A percentile compares a stretch with the other conserved stretches of the same genome.
Conservation (phyloP, 2,888 invertebrate genomes). For the Mylabris sibirica region DNA sequence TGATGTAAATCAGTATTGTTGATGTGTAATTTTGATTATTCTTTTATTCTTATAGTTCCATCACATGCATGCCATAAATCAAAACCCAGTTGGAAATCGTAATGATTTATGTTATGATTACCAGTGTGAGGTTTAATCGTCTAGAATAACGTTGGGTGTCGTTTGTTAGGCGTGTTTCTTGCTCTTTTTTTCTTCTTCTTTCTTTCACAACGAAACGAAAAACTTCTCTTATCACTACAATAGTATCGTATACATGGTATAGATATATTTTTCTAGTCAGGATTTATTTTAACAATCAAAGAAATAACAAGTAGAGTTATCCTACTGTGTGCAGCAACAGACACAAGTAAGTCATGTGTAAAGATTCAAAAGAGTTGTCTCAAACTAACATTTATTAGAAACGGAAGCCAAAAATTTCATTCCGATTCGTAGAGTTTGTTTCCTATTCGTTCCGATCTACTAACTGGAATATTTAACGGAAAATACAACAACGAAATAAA, state of each 20-base stretch:
- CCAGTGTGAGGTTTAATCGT: not conserved
- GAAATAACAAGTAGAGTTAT: not conserved
- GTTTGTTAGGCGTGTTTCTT: not conserved
- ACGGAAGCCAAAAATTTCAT: constrained; percentile 6
- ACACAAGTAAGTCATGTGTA: not conserved
- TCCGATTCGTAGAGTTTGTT: not conserved
- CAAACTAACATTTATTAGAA: constrained; percentile 1
- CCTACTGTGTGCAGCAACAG: not conserved
- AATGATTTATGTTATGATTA: constrained; percentile 10
- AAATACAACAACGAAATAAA: not conserved
- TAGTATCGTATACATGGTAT: too few relatives aligned
- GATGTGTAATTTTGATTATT: not conserved
- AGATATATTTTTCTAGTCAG: not conserved
- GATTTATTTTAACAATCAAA: not conserved
- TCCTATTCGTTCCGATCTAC: not conserved
- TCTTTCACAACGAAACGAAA: not conserved
- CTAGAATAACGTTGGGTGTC: not conserved
- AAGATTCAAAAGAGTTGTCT: not conserved
- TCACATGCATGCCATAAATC: not conserved
- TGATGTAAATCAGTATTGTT: not conserved
- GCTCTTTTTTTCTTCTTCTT: not conserved
- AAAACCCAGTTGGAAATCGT: not conserved
- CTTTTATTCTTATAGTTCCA: not conserved
- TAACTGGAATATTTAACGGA: constrained; percentile 1
- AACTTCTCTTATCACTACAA: too few relatives aligned